Percentiles rank a stretch among this genome's conserved stretches.
Evolutionary conservation across 2,113 vertebrate species (phyloP).

Genomic region (Cyanoliseus patagonus): DNA sequence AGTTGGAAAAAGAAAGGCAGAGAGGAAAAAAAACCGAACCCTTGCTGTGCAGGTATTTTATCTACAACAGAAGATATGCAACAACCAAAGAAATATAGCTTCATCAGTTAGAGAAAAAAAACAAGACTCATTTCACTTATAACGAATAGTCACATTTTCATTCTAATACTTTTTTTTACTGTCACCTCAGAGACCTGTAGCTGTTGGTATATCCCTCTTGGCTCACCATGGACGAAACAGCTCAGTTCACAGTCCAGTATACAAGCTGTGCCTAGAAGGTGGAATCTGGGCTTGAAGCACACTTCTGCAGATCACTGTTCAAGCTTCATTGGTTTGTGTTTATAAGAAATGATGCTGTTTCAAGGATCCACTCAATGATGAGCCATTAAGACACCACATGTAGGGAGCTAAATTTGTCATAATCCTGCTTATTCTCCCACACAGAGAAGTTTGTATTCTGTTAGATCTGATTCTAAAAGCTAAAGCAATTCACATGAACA

Average conservation of each 20-base stretch:
- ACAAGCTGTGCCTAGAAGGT: slow-evolving; percentile 14
- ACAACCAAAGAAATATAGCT: not conserved
- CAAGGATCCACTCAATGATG: slow-evolving; percentile 9
- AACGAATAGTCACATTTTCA: not conserved
- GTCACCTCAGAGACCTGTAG: not conserved
- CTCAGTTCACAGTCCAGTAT: not conserved
- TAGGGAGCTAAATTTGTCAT: slow-evolving; percentile 33
- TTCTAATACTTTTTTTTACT: not conserved
- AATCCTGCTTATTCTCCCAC: slow-evolving; percentile 34
- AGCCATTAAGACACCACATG: slow-evolving; percentile 28
- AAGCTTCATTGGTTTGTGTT: slow-evolving; percentile 46
- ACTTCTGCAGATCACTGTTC: not conserved
- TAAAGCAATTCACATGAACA: not conserved
- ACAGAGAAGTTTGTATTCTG: not conserved
- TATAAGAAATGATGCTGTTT: slow-evolving; percentile 18
- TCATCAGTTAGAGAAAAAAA: not conserved
- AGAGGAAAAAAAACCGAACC: not conserved
- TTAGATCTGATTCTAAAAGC: not conserved
- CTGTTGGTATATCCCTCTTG: not conserved
- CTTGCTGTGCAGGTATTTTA: not conserved
- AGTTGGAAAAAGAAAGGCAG: not conserved
- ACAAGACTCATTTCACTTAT: not conserved
- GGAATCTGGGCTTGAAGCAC: not conserved
- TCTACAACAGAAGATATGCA: not conserved
- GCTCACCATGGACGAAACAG: not conserved